Conservation (phyloP, 2,888 invertebrate genomes). For the Caprella mutica region DNA sequence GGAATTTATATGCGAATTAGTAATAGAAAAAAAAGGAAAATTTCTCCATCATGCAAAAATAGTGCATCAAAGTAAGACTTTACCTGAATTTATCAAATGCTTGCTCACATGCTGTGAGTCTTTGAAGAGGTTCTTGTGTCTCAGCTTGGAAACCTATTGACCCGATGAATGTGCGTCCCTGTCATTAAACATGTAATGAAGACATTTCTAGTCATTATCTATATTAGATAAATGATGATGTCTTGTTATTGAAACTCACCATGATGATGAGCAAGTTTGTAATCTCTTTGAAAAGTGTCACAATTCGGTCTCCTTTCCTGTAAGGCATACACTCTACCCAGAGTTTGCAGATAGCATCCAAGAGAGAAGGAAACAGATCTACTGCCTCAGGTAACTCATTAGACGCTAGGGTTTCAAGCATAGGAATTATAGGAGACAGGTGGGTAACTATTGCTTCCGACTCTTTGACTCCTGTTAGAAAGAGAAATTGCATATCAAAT, state of each 20-base stretch:
- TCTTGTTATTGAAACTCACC: conserved; percentile 50
- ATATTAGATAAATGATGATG: no score
- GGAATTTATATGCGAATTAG: neutral
- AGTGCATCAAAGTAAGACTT: conserved; percentile 36
- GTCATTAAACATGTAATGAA: conserved; percentile 40
- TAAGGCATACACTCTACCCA: conserved; percentile 83
- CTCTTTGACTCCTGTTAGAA: conserved; percentile 61
- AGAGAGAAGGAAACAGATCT: conserved; percentile 61
- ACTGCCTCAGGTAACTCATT: conserved; percentile 68
- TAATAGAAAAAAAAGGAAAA: neutral
- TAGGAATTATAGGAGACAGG: conserved; percentile 66
- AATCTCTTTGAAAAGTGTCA: conserved; percentile 75
- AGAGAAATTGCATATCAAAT: no score
- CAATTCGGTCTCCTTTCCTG: conserved; percentile 75
- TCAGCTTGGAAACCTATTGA: conserved; percentile 88
- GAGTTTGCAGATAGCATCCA: conserved; percentile 76
- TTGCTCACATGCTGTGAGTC: conserved; percentile 50
- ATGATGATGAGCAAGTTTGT: conserved; percentile 80
- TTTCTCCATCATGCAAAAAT: neutral
- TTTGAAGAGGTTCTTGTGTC: conserved; percentile 78
- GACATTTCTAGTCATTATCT: no score
- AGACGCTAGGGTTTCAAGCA: conserved; percentile 59
- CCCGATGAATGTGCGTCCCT: conserved; percentile 79
- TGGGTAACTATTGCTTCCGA: conserved; percentile 80
- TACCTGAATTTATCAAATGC: conserved; percentile 51